Evolutionary conservation across 2,113 vertebrate genomes (phyloP).

Genomic region (Megalops atlanticus): DNA sequence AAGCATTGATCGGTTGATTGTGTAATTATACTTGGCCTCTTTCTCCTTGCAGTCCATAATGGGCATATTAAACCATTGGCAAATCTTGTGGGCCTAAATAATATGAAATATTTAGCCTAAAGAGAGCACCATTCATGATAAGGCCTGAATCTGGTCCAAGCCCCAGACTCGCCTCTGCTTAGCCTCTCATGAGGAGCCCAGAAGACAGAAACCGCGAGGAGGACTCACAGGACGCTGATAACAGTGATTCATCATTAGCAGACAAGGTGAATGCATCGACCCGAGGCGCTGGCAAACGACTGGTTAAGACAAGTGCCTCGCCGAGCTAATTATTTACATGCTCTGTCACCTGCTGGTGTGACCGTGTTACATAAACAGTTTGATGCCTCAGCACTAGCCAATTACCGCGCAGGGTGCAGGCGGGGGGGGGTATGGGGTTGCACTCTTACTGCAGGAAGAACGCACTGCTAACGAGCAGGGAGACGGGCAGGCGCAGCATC

Average conservation of each 20-base stretch:
- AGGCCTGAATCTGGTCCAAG: not conserved
- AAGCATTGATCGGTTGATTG: not conserved
- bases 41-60: not conserved
- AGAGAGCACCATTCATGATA: not conserved
- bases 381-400: constrained; percentile 8
- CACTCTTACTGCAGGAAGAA: not conserved
- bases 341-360: not conserved
- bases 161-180: not conserved
- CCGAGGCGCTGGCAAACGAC: not conserved
- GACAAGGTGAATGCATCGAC: not conserved
- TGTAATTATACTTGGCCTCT: not conserved
- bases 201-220: not conserved
- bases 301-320: not conserved
- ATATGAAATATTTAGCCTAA: no score
- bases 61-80: not conserved
- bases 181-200: not conserved
- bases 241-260: not conserved
- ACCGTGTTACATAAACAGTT: not conserved
- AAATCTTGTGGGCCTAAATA: no score
- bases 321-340: constrained; percentile 17
- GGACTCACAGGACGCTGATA: not conserved
- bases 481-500: not conserved
- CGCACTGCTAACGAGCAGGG: not conserved
- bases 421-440: no score
- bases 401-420: not conserved